Base-by-base conservation (phyloP, 2,888 invertebrate genomes). In the Metacarcinus magister region DNA sequence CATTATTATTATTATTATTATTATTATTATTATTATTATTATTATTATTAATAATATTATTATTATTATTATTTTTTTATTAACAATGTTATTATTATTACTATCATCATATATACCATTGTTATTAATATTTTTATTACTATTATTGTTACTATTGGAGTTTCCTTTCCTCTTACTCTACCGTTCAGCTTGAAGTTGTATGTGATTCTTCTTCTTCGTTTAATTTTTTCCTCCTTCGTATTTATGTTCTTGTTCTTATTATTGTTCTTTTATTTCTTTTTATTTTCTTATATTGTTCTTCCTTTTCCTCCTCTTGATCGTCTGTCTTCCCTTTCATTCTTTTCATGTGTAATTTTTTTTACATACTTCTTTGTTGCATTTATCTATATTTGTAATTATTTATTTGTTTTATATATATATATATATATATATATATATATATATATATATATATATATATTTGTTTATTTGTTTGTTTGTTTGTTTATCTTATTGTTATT, bases 311-410 rank as follows among this genome's bases (percentile, higher is more conserved):
- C 23, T 23, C 67, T n/a, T 23, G 5, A 23, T 8, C 5, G 23
- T 67, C 67, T 67, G 67, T 7, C 23, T 67, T 23, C n/a, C 67
- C 67, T 67, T 67, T 67, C n/a, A 67, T 67, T 67, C n/a, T 67
- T 67, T 67, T 23, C n/a, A 5, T n/a, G 1, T 67, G 23, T 23
- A 0, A 32, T 67, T 82, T 4, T 82, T 82, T 32, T 82, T 28
- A 32, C 13, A 28, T 82, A 32, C 5, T 10, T 32, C 13, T 82
- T 67, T 67, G 0, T 19, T 7, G 28, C 10, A n/a, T 44, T 48
- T 92, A n/a, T 89, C 16, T 92, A 46, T 92, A 23, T 92, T 54
- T 92, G 48, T 92, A 48, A 39, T 16, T 48, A 10, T 48, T n/a
- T 92, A 23, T 13, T n/a, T 91, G 8, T 39, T 46, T 92, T 54